phyloP scores from a whole-genome alignment of 1,140 invertebrate species.

The Anastrepha obliqua region DNA sequence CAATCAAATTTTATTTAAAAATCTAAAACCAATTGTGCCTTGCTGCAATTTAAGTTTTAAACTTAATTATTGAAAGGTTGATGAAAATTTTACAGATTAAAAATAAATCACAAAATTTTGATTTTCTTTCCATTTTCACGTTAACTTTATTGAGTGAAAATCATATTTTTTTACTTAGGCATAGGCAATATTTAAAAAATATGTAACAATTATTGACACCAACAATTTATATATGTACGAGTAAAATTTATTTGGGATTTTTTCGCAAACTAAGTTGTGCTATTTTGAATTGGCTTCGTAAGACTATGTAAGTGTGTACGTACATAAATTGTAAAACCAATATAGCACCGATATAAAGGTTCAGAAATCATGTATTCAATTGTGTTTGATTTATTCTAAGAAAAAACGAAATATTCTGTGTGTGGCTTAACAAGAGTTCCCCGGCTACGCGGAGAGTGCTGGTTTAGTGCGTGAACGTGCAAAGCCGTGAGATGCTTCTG shows the following conservation, averaged over 20 bases:
- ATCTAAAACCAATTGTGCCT: slow-evolving; percentile 43
- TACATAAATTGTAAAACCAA: not conserved
- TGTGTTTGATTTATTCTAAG: too few species aligned
- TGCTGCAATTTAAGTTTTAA: slow-evolving; percentile 46
- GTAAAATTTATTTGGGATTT: not conserved
- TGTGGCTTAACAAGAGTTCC: too few species aligned
- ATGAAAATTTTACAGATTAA: not conserved
- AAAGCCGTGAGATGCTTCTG: too few species aligned
- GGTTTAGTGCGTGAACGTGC: too few species aligned
- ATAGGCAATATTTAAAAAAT: not conserved
- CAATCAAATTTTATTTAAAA: not conserved
- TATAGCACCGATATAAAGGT: not conserved
- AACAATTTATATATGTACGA: not conserved
- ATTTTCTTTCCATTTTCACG: not conserved
- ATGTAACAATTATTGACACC: slow-evolving; percentile 1
- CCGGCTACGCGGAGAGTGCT: too few species aligned
- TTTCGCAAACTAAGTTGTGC: slow-evolving; percentile 7
- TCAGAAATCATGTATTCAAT: too few species aligned
- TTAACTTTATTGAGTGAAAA: not conserved
- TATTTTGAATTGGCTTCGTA: not conserved
- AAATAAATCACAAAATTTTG: not conserved
- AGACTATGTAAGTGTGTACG: not conserved
- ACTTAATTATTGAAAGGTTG: slow-evolving; percentile 31
- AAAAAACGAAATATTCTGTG: too few species aligned
- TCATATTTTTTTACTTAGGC: not conserved